These are phyloP conservation scores for Hybognathus amarus DNA, from an alignment of 2,797 vertebrate genomes.

Conservation along the genomic window DNA sequence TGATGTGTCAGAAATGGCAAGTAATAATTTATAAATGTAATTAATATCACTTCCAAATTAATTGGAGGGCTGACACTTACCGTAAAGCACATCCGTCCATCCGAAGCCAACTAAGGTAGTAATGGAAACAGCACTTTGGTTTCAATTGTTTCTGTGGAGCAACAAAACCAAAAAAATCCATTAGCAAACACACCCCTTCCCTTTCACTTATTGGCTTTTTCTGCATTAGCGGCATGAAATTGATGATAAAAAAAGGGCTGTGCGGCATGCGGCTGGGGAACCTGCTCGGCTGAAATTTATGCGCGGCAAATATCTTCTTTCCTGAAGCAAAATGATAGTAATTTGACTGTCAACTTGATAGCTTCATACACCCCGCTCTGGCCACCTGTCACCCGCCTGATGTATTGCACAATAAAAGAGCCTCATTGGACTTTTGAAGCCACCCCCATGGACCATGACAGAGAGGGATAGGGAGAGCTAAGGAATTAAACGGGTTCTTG, in stretches of 20 bases:
- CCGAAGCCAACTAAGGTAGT: background rate
- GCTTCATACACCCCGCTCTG: slow-evolving; percentile 53
- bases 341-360: slow-evolving; percentile 63
- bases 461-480: background rate
- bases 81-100: background rate
- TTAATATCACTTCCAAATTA: slow-evolving; percentile 59
- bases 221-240: slow-evolving; percentile 38
- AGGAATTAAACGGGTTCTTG: slow-evolving; percentile 6
- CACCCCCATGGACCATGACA: slow-evolving; percentile 21
- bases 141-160: background rate
- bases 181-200: slow-evolving; percentile 42
- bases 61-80: slow-evolving; percentile 47
- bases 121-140: slow-evolving; percentile 7
- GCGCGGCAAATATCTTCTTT: slow-evolving; percentile 61
- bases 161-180: slow-evolving; percentile 22
- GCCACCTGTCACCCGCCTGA: slow-evolving; percentile 59
- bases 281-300: slow-evolving; percentile 59
- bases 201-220: slow-evolving; percentile 32
- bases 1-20: slow-evolving; percentile 38
- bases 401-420: slow-evolving; percentile 63
- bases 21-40: slow-evolving; percentile 55
- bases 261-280: slow-evolving; percentile 22
- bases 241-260: slow-evolving; percentile 49
- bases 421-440: slow-evolving; percentile 56
- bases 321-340: slow-evolving; percentile 54